Evolutionary conservation across 2,888 invertebrate species (phyloP).

Genomic region (Nesidiocoris tenuis): DNA sequence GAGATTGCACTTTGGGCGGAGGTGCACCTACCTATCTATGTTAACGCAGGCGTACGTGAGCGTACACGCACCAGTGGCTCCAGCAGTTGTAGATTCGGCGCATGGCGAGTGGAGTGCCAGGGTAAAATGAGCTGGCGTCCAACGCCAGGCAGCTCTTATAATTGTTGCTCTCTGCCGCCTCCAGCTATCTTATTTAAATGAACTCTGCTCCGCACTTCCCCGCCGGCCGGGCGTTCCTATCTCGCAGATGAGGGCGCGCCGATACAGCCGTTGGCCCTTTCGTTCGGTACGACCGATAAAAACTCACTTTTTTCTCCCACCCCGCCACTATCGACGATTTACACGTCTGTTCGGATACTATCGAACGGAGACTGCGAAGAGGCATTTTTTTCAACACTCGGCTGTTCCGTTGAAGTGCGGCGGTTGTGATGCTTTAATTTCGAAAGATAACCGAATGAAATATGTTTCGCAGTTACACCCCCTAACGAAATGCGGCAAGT

Average conservation of each 20-base stretch:
- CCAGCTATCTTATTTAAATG: slow-evolving; percentile 41
- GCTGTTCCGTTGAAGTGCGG: not conserved
- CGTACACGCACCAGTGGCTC: too few species aligned
- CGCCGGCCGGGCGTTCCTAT: not conserved
- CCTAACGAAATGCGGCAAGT: not conserved
- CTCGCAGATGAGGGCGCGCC: slow-evolving; percentile 23
- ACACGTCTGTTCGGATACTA: slow-evolving; percentile 25
- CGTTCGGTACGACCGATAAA: not conserved
- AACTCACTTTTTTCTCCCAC: not conserved
- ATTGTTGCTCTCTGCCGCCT: slow-evolving; percentile 37
- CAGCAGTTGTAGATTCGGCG: too few species aligned
- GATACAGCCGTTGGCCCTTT: slow-evolving; percentile 8
- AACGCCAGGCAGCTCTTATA: slow-evolving; percentile 29
- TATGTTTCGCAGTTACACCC: slow-evolving; percentile 19
- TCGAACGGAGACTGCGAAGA: slow-evolving; percentile 3
- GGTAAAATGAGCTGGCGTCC: slow-evolving; percentile 10
- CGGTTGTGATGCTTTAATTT: slow-evolving; percentile 23
- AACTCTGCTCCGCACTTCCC: slow-evolving; percentile 6
- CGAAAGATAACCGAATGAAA: slow-evolving; percentile 18
- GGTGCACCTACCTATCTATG: too few species aligned
- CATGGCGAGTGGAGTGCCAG: not conserved
- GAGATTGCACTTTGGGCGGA: too few species aligned
- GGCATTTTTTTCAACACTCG: not conserved
- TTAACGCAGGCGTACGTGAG: too few species aligned
- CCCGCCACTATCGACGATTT: not conserved